Conservation (phyloP, 2,797 vertebrate species). For the Peromyscus melanophrys region DNA sequence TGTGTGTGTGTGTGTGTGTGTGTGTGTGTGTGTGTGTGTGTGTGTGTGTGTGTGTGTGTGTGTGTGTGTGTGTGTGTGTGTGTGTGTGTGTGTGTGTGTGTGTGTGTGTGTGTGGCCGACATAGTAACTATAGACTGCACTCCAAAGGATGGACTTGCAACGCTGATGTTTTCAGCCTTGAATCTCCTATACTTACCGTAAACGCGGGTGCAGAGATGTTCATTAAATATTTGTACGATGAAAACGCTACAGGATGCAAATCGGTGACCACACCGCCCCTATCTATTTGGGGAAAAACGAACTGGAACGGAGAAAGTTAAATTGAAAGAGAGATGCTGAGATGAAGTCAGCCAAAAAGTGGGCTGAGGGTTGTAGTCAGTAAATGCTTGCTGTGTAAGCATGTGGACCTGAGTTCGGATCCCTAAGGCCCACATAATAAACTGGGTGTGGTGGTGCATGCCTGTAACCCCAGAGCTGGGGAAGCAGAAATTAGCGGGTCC, state of each 20-base stretch:
- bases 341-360: neutral
- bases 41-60: too few species aligned
- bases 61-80: too few species aligned
- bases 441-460: neutral
- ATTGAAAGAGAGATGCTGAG: slow-evolving; percentile 14
- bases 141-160: too few species aligned
- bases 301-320: neutral
- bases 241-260: neutral
- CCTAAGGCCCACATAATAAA: neutral
- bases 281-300: slow-evolving; percentile 32
- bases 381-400: neutral
- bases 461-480: neutral
- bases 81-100: too few species aligned
- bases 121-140: too few species aligned
- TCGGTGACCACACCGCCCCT: neutral
- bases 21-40: too few species aligned
- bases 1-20: too few species aligned
- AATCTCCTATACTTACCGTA: too few species aligned
- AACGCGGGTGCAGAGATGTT: neutral
- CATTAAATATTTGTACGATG: neutral
- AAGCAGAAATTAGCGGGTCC: neutral
- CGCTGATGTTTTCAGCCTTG: too few species aligned
- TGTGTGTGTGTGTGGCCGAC: too few species aligned
- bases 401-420: neutral
- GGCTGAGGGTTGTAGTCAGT: neutral